Conservation (phyloP, 2,113 vertebrate genomes). For the Tylochromis polylepis region DNA sequence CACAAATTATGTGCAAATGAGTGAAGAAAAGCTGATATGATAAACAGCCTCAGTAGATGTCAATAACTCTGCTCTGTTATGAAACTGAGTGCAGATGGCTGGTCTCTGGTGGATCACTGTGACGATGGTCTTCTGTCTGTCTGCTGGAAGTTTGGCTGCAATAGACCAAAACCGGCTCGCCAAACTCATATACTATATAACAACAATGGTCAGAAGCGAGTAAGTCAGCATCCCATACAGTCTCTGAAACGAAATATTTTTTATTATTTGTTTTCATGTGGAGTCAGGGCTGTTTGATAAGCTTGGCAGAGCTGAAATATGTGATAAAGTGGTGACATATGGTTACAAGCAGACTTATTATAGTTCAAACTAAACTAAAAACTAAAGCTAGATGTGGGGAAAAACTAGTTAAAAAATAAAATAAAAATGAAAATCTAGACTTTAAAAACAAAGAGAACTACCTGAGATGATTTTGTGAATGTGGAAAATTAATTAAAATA, state of each 20-base stretch:
- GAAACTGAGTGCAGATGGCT: not conserved
- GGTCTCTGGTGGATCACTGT: not conserved
- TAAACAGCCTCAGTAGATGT: not conserved
- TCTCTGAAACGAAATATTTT: not conserved
- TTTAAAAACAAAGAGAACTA: too few relatives aligned
- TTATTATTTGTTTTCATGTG: not conserved
- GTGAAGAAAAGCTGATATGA: fast-evolving
- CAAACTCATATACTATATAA: too few relatives aligned
- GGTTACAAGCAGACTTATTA: fast-evolving
- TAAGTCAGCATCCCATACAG: fast-evolving
- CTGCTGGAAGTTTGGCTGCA: fast-evolving
- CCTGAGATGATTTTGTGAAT: too few relatives aligned
- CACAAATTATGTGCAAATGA: too few relatives aligned
- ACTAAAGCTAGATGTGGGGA: too few relatives aligned
- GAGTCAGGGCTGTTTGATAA: not conserved
- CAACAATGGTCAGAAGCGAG: fast-evolving
- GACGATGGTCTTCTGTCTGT: fast-evolving
- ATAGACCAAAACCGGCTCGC: fast-evolving
- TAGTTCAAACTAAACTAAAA: too few relatives aligned
- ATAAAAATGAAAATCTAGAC: too few relatives aligned
- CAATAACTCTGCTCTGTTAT: not conserved
- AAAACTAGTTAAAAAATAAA: too few relatives aligned
- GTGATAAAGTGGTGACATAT: fast-evolving
- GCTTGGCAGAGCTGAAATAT: fast-evolving
- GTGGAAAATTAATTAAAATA: fast-evolving